These are phyloP conservation scores for Parasteatoda lunata DNA, from an alignment of 2,888 invertebrate genomes.

Conservation along the genomic window DNA sequence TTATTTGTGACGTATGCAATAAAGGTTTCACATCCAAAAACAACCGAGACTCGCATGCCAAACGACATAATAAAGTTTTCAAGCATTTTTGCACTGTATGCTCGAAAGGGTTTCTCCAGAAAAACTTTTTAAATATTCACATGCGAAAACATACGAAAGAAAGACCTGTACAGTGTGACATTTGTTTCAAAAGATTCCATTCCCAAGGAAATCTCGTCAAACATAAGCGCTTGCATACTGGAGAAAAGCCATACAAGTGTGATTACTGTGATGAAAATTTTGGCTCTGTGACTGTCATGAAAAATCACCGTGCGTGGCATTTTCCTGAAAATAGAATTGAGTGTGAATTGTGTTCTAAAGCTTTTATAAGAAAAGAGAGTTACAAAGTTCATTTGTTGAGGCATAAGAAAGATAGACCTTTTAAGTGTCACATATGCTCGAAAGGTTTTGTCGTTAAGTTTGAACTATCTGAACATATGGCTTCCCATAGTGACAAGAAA, in stretches of 20 bases:
- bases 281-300: background rate
- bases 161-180: background rate
- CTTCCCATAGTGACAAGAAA: too few relatives aligned
- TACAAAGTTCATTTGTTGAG: too few relatives aligned
- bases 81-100: background rate
- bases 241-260: background rate
- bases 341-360: too few relatives aligned
- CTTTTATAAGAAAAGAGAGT: too few relatives aligned
- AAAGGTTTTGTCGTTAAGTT: too few relatives aligned
- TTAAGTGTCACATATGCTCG: too few relatives aligned
- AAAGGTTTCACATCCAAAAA: background rate
- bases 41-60: background rate
- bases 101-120: background rate
- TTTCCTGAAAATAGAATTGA: too few relatives aligned
- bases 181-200: background rate
- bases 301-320: too few relatives aligned
- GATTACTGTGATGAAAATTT: background rate
- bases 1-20: background rate
- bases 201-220: background rate
- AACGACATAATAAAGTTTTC: background rate
- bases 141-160: background rate
- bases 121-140: background rate
- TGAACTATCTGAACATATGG: too few relatives aligned
- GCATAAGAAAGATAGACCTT: too few relatives aligned
- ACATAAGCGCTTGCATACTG: background rate